Conservation (phyloP, 2,113 vertebrate species). For the Corvus cornix region DNA sequence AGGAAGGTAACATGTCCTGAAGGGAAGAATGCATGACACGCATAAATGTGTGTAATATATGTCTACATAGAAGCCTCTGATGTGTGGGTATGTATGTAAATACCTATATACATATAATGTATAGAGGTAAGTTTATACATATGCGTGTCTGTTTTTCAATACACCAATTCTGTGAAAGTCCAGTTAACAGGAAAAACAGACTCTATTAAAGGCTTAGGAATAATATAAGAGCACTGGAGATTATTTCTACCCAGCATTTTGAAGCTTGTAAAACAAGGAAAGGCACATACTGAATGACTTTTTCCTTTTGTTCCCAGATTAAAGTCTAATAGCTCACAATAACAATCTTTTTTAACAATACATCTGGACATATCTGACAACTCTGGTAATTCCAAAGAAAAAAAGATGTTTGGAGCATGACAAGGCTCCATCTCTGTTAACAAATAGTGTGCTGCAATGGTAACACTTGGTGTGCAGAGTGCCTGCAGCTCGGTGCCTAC, state of each 20-base stretch:
- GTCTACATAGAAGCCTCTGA: background rate
- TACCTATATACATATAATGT: background rate
- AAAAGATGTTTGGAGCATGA: background rate
- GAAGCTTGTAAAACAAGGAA: background rate
- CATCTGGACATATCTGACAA: background rate
- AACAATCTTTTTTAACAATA: background rate
- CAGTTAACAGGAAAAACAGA: background rate
- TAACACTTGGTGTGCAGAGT: background rate
- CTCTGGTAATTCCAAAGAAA: background rate
- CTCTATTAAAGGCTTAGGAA: background rate
- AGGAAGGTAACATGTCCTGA: background rate
- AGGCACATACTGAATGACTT: background rate
- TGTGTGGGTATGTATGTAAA: background rate
- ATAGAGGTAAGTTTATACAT: background rate
- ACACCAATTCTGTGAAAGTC: background rate
- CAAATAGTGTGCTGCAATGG: background rate
- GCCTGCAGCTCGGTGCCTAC: background rate
- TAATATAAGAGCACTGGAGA: background rate
- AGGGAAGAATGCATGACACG: background rate
- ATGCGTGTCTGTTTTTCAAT: background rate
- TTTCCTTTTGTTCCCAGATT: background rate
- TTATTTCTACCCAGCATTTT: background rate
- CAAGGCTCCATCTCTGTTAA: background rate
- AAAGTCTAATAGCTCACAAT: background rate
- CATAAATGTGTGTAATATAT: accelerated